Base-by-base conservation (phyloP, 2,113 vertebrate genomes). In the Heliornis fulica region DNA sequence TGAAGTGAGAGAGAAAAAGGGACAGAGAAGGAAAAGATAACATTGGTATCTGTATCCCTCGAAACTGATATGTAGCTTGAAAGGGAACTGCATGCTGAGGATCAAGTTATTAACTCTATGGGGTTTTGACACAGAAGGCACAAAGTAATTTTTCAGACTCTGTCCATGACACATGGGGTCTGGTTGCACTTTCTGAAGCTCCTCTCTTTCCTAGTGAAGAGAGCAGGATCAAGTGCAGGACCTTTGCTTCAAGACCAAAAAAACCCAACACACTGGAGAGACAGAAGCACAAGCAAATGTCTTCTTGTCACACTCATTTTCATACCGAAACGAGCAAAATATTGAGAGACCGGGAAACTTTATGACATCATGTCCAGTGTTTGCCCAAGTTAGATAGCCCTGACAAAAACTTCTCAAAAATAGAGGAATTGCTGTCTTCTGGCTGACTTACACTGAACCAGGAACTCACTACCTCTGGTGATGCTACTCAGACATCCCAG, bases 211-310 rank as follows among this genome's bases (percentile, higher is more conserved):
- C 72, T 3, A 5, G 19, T 4, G 29, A 38, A 40, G 10, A 54
- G 46, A 22, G 36, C 0, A 54, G 65, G n/a, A 84, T 18, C 65
- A 10, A 51, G 46, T 59, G 64, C 78, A 68, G 79, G 61, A 53
- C 71, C 71, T 81, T 70, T 75, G 68, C 89, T 83, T 60, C 8
- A 5, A 20, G 54, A 34, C 54, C 46, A 75, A 59, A 38, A 77
- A 51, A 46, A 46, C 20, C 46, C 20, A 46, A 46, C 32, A 51
- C 63, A 32, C 50, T n/a, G n/a, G n/a, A 46, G 75, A 50, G n/a
- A 36, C 7, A 46, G 80, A 83, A 91, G 72, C 60, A 75, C 59
- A 59, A 78, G 75, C 70, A 89, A 94, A 75, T 40, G 66, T 88
- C 88, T 65, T 51, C 80, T 78, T 89, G 64, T 83, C 86, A 61